phyloP scores from a whole-genome alignment of 2,113 vertebrate species.

The Poeciliopsis turrubarensis region DNA sequence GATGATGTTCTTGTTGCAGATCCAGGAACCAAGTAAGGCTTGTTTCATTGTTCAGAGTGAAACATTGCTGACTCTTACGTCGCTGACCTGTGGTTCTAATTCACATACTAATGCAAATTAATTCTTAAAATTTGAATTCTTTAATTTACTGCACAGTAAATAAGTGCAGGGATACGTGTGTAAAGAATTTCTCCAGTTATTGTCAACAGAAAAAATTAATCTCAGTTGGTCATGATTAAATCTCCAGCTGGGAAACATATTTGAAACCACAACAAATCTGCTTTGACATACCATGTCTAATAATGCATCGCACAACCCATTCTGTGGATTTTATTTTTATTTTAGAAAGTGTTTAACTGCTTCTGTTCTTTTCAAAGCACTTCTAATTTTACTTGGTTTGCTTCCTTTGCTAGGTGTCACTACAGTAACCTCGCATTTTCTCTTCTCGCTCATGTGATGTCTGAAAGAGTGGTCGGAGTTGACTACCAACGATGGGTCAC shows the following conservation, averaged over 20 bases:
- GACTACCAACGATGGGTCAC: slow-evolving; percentile 90
- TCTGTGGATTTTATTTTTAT: background rate
- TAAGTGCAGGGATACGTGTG: too few relatives aligned
- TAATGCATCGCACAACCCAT: background rate
- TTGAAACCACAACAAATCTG: background rate
- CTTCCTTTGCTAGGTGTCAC: slow-evolving; percentile 83
- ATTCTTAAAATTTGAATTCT: background rate
- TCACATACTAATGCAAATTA: background rate
- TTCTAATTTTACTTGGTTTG: background rate
- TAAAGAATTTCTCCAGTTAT: too few relatives aligned
- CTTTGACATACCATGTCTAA: background rate
- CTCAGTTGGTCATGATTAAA: background rate
- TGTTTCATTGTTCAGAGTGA: background rate
- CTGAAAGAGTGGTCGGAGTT: slow-evolving; percentile 76
- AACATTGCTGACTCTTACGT: background rate
- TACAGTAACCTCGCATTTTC: slow-evolving; percentile 96
- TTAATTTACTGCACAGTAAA: too few relatives aligned
- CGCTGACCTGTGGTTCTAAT: background rate
- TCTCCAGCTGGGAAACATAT: background rate
- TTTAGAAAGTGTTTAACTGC: background rate
- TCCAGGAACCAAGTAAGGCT: slow-evolving; percentile 89
- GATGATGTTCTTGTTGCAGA: slow-evolving; percentile 90
- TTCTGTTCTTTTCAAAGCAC: background rate
- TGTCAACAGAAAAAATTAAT: background rate
- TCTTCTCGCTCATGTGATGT: slow-evolving; percentile 88